A percentile compares a stretch with the other conserved stretches of the same genome.
phyloP scores from a whole-genome alignment of 2,797 vertebrate species.

The Toxotes lorentzi region DNA sequence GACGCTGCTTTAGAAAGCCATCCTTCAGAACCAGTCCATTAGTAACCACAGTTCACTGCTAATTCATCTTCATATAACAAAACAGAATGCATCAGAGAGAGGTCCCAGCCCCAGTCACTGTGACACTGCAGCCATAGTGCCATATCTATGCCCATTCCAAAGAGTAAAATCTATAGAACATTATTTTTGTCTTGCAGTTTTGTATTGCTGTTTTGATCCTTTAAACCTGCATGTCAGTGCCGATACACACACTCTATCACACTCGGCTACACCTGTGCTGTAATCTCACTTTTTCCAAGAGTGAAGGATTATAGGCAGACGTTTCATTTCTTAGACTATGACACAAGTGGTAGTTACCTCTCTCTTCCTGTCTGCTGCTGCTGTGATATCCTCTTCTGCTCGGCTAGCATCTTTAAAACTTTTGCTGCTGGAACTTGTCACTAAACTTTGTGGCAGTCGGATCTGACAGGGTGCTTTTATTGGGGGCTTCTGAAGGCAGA shows the following conservation, averaged over 20 bases:
- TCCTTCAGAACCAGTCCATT: slow-evolving; percentile 17
- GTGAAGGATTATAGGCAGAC: slow-evolving; percentile 71
- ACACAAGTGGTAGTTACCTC: slow-evolving; percentile 76
- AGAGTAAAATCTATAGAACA: slow-evolving; percentile 31
- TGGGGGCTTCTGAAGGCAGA: slow-evolving; percentile 80
- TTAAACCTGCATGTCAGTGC: slow-evolving; percentile 64
- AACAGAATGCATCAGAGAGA: not conserved
- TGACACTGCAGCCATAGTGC: not conserved
- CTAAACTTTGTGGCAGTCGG: slow-evolving; percentile 79
- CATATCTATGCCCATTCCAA: slow-evolving; percentile 18
- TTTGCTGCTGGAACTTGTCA: slow-evolving; percentile 76
- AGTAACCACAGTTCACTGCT: slow-evolving; percentile 19
- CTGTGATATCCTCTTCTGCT: slow-evolving; percentile 71
- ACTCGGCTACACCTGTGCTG: slow-evolving; percentile 60
- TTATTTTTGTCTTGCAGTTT: slow-evolving; percentile 52
- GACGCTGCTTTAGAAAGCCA: slow-evolving; percentile 26
- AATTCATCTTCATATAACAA: slow-evolving; percentile 5
- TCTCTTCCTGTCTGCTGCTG: slow-evolving; percentile 52
- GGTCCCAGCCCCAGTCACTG: not conserved
- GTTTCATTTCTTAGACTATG: slow-evolving; percentile 69
- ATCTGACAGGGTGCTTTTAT: slow-evolving; percentile 87
- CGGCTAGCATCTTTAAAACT: slow-evolving; percentile 71
- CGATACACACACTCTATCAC: slow-evolving; percentile 66
- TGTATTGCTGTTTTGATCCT: slow-evolving; percentile 60
- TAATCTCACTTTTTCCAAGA: slow-evolving; percentile 65